Percentiles rank a stretch among this genome's conserved stretches.
Evolutionary conservation across 2,888 invertebrate species (phyloP).

Genomic region (Meiosimyza decipiens): DNA sequence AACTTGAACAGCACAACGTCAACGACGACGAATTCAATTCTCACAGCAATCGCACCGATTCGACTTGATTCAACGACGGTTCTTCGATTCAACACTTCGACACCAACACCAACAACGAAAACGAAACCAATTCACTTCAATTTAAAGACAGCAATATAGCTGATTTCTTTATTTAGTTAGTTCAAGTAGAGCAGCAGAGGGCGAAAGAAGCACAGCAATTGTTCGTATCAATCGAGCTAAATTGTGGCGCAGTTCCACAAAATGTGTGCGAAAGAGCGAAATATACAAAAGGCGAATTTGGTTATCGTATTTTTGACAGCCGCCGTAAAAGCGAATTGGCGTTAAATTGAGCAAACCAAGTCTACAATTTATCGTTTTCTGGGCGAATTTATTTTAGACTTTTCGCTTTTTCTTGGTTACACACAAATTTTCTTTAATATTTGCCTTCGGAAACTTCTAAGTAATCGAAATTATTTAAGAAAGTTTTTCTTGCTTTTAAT

Average conservation of each 20-base stretch:
- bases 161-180: conserved; percentile 14
- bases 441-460: no score
- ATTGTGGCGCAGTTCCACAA: conserved; percentile 14
- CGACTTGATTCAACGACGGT: conserved; percentile 44
- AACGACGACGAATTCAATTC: conserved; percentile 50
- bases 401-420: conserved; percentile 21
- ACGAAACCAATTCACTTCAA: conserved; percentile 34
- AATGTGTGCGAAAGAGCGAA: conserved; percentile 20
- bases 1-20: conserved; percentile 21
- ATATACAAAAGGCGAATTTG: conserved; percentile 7
- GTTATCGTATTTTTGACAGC: conserved; percentile 38
- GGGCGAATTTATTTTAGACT: conserved; percentile 28
- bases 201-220: conserved; percentile 23
- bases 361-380: conserved; percentile 1
- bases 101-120: conserved; percentile 38
- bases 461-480: no score
- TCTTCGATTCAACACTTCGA: conserved; percentile 26
- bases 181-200: conserved; percentile 18
- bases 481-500: no score
- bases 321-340: conserved; percentile 29
- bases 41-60: conserved; percentile 51
- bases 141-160: conserved; percentile 22
- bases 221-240: background rate
- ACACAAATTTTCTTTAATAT: conserved; percentile 19
- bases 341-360: conserved; percentile 8